Evolutionary conservation across 2,113 vertebrate genomes (phyloP).

Genomic region (Rhinoderma darwinii): DNA sequence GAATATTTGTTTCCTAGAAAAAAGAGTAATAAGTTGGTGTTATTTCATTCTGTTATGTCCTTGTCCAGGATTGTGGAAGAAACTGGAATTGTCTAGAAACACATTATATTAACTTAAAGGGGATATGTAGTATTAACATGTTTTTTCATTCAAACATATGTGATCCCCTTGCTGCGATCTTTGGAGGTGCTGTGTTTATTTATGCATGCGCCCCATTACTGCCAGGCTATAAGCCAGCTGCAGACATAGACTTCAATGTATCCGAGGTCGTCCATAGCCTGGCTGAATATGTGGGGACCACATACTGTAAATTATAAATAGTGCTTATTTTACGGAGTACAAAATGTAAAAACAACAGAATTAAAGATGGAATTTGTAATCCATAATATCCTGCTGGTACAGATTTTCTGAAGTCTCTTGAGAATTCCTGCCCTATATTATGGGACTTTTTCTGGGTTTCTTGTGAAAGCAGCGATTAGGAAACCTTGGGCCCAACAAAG

Average conservation of each 20-base stretch:
- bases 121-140: not conserved
- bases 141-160: too few relatives aligned
- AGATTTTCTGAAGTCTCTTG: too few relatives aligned
- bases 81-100: not conserved
- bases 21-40: not conserved
- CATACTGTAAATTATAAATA: too few relatives aligned
- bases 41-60: not conserved
- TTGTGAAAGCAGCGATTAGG: not conserved
- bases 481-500: not conserved
- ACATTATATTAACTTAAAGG: not conserved
- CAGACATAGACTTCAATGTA: too few relatives aligned
- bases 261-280: too few relatives aligned
- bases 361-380: not conserved
- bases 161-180: too few relatives aligned
- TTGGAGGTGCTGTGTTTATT: too few relatives aligned
- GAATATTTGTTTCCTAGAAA: slow-evolving; percentile 33
- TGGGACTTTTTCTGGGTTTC: not conserved
- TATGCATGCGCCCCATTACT: too few relatives aligned
- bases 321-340: too few relatives aligned
- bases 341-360: too few relatives aligned
- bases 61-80: not conserved
- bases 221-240: too few relatives aligned
- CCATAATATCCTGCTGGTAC: not conserved
- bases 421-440: not conserved
- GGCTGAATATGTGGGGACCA: too few relatives aligned